phyloP scores from a whole-genome alignment of 2,797 vertebrate genomes.

The Meriones psammophilus region DNA sequence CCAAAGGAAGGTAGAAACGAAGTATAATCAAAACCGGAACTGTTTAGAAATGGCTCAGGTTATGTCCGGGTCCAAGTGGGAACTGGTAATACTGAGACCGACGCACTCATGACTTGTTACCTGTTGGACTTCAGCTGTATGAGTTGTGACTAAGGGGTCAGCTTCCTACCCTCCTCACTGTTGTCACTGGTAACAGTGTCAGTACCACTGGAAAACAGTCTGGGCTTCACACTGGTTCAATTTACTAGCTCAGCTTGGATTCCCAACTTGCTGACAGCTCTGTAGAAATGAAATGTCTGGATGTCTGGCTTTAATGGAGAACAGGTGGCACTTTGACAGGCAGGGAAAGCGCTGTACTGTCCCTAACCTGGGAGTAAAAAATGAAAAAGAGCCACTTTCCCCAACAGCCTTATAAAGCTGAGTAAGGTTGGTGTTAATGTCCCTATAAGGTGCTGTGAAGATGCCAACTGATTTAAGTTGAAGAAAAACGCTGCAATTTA shows the following conservation, averaged over 20 bases:
- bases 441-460: not conserved
- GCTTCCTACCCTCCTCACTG: not conserved
- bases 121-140: not conserved
- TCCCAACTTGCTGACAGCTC: not conserved
- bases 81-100: not conserved
- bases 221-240: not conserved
- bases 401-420: not conserved
- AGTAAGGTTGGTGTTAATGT: not conserved
- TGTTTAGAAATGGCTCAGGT: not conserved
- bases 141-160: not conserved
- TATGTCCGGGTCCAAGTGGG: not conserved
- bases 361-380: not conserved
- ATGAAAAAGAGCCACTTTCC: not conserved
- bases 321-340: not conserved
- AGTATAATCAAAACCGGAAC: not conserved
- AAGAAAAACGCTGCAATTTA: not conserved
- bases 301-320: not conserved
- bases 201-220: not conserved
- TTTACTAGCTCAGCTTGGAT: slow-evolving; percentile 11
- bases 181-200: not conserved
- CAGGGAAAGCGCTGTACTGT: not conserved
- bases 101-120: not conserved
- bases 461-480: not conserved
- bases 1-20: not conserved
- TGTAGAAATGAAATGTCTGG: not conserved